Conservation (phyloP, 2,888 invertebrate species). For the Linnaemya vulpina region DNA sequence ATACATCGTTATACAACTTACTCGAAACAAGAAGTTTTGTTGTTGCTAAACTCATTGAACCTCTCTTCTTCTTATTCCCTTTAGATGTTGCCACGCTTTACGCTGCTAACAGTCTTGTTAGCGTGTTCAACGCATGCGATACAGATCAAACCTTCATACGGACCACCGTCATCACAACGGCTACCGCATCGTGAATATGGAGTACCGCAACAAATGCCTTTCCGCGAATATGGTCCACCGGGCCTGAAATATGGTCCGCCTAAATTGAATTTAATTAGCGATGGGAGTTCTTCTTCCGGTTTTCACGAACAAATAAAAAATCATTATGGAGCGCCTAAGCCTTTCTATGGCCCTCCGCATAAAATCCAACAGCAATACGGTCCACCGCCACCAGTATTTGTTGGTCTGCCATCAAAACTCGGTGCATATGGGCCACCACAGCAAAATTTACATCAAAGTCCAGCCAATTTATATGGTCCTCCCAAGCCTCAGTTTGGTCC, state of each 20-base stretch:
- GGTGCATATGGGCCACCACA: conserved; percentile 83
- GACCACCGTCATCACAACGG: conserved; percentile 83
- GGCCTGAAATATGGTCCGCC: conserved; percentile 84
- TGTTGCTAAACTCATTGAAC: too few relatives aligned
- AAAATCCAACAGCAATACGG: conserved; percentile 76
- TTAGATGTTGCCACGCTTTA: conserved; percentile 75
- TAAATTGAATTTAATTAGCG: conserved; percentile 82
- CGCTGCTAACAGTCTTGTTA: conserved; percentile 73
- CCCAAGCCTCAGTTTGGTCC: conserved; percentile 74
- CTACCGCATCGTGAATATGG: conserved; percentile 84
- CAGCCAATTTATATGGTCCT: too few relatives aligned
- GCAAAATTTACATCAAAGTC: conserved; percentile 75
- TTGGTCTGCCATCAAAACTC: conserved; percentile 52
- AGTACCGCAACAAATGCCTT: conserved; percentile 80
- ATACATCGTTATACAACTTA: too few relatives aligned
- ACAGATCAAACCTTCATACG: conserved; percentile 79
- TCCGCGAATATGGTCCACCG: conserved; percentile 81
- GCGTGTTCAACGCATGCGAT: conserved; percentile 75
- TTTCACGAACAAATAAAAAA: conserved; percentile 82
- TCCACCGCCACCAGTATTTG: conserved; percentile 70
- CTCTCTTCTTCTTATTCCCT: neutral
- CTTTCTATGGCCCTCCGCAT: conserved; percentile 83
- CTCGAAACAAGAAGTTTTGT: too few relatives aligned
- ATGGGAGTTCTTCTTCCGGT: conserved; percentile 78
- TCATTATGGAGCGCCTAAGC: conserved; percentile 81